Base-by-base conservation (phyloP, 2,113 vertebrate species). In the Seriola dumerili region DNA sequence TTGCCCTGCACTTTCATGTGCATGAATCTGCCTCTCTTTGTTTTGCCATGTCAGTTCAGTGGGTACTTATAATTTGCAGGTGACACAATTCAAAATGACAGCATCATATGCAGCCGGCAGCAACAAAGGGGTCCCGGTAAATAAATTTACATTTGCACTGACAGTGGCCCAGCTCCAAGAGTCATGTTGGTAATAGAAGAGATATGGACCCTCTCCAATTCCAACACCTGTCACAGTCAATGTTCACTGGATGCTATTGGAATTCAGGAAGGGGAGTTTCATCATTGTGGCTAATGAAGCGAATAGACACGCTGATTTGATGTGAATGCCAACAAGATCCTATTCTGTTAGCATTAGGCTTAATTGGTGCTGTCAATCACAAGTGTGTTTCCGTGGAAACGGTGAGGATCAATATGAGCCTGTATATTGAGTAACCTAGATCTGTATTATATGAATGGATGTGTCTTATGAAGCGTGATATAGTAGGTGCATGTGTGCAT, bases 301-400 rank as follows among this genome's bases (percentile, higher is more conserved):
- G 7, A 86, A 74, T 66, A 86, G 79, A 76, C 76, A 36, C 36
- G 5, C 57, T 80, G 80, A 87, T 90, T 86, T 82, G 46, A 90
- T 88, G 86, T 29, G 54, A 75, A 85, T 84, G 71, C 71, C 81
- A 84, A 83, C 68, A 67, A 42, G 78, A 71, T 82, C 66, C 65
- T 59, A 68, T 78, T 87, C 67, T 72, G 66, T 80, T 69, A 78
- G 59, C 69, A 61, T 59, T 70, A 21, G 55, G 42, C 40, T 78
- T 84, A 90, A 87, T 89, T 85, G 72, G 57, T 50, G 17, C 66
- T 87, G 91, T 91, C 89, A 42, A 29, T 94, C 86, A 87, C 59
- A 66, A 38, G 10, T 50, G 36, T 61, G 76, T 72, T 82, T 68
- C 83, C 63, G 46, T 72, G 80, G 80, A 42, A 88, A 87, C 84